These are phyloP conservation scores for Dicerorhinus sumatrensis DNA, from an alignment of 2,113 vertebrate species.

Conservation along the genomic window DNA sequence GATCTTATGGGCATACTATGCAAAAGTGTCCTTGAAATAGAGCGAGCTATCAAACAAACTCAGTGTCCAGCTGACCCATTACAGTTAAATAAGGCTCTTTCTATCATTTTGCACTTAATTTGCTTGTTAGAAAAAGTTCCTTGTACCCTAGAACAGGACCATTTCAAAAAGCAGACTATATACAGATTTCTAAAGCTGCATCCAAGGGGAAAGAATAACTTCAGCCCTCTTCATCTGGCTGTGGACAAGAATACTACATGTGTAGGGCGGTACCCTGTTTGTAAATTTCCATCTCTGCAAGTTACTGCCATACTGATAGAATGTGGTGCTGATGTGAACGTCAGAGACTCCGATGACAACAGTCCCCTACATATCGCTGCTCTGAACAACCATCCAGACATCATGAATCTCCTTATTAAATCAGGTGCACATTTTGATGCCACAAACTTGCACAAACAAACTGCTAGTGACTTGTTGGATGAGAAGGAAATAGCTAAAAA, in stretches of 20 bases:
- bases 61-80: constrained; percentile 92
- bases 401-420: constrained; percentile 98
- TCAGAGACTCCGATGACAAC: constrained; percentile 96
- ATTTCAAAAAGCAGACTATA: constrained; percentile 98
- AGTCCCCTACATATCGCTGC: constrained; percentile 97
- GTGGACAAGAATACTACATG: constrained; percentile 98
- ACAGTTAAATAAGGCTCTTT: constrained; percentile 97
- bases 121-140: constrained; percentile 98
- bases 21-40: constrained; percentile 98
- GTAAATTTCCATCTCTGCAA: constrained; percentile 97
- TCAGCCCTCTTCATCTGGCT: constrained; percentile 97
- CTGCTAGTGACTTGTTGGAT: constrained; percentile 96
- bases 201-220: constrained; percentile 97
- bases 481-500: constrained; percentile 98
- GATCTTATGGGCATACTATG: constrained; percentile 98
- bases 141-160: constrained; percentile 96
- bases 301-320: constrained; percentile 96
- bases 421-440: constrained; percentile 98
- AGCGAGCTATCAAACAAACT: constrained; percentile 93
- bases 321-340: constrained; percentile 96
- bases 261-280: constrained; percentile 98
- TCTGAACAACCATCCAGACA: constrained; percentile 97
- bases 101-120: constrained; percentile 98
- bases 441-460: constrained; percentile 95
- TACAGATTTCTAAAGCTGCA: constrained; percentile 97